A percentile compares a stretch with the other conserved stretches of the same genome.
Evolutionary conservation across 2,113 vertebrate genomes (phyloP).

Genomic region (Sisor rabdophorus): DNA sequence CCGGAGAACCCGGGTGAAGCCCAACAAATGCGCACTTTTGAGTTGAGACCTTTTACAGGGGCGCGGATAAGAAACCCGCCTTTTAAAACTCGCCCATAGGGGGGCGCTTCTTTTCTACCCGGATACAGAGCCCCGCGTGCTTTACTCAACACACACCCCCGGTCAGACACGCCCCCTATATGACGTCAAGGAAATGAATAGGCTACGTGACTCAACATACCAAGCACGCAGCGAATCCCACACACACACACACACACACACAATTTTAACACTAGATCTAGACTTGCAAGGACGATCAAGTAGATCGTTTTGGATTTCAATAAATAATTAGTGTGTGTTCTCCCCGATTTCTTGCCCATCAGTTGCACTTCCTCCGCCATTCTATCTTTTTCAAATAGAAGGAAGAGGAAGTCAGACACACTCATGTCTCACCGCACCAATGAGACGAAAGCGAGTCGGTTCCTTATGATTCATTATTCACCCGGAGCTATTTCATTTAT

Average conservation of each 20-base stretch:
- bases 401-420: constrained; percentile 73
- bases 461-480: neutral
- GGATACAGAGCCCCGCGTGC: constrained; percentile 33
- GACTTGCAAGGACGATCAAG: too few species aligned
- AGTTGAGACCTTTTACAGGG: too few species aligned
- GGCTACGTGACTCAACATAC: constrained; percentile 46
- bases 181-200: constrained; percentile 8
- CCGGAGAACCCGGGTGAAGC: too few species aligned
- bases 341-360: too few species aligned
- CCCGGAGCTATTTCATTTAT: too few species aligned
- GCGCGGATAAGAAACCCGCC: too few species aligned
- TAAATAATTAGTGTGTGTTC: neutral
- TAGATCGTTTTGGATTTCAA: too few species aligned
- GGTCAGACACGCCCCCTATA: constrained; percentile 2
- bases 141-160: neutral
- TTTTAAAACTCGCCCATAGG: neutral
- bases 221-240: constrained; percentile 24
- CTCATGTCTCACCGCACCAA: constrained; percentile 54
- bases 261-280: neutral
- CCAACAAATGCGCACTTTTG: too few species aligned
- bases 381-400: constrained; percentile 58
- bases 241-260: neutral
- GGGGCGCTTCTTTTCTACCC: constrained; percentile 37
- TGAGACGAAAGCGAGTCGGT: constrained; percentile 51
- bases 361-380: constrained; percentile 25